phyloP scores from a whole-genome alignment of 64 coral and sea anemone species.

The Actinia tenebrosa region DNA sequence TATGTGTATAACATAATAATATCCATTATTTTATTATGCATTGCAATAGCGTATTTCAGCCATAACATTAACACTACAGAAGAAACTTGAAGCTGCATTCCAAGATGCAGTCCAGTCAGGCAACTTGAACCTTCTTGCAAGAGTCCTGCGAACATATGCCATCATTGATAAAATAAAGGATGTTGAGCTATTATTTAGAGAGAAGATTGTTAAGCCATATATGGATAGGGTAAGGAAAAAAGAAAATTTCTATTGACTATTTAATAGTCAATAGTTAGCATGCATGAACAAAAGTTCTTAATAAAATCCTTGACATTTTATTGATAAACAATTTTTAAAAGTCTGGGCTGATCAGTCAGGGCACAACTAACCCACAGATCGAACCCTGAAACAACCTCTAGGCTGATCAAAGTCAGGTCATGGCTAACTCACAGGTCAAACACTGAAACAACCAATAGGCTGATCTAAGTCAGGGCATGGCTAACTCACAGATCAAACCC shows the following conservation, averaged over 20 bases:
- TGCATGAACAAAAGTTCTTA: too few species aligned
- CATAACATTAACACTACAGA: constrained; percentile 92
- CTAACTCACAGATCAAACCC: too few species aligned
- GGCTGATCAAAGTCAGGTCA: too few species aligned
- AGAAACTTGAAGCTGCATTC: constrained; percentile 88
- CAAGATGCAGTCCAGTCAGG: constrained; percentile 86
- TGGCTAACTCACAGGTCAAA: too few species aligned
- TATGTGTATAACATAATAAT: too few species aligned
- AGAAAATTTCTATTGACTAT: background rate
- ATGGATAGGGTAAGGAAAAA: constrained; percentile 73
- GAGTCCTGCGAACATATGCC: constrained; percentile 87
- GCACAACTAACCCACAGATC: too few species aligned
- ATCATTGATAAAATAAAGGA: constrained; percentile 98
- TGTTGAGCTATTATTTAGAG: constrained; percentile 87
- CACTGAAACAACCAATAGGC: too few species aligned
- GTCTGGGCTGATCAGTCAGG: too few species aligned
- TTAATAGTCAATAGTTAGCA: background rate
- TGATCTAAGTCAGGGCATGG: too few species aligned
- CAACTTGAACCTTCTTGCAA: constrained; percentile 56
- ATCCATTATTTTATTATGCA: background rate
- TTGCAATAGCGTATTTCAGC: constrained; percentile 76
- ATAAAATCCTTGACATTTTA: too few species aligned
- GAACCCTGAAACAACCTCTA: too few species aligned
- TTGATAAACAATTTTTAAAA: too few species aligned
- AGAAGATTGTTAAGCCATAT: constrained; percentile 80